Evolutionary conservation across 2,797 vertebrate genomes (phyloP).

Genomic region (Periparus ater): DNA sequence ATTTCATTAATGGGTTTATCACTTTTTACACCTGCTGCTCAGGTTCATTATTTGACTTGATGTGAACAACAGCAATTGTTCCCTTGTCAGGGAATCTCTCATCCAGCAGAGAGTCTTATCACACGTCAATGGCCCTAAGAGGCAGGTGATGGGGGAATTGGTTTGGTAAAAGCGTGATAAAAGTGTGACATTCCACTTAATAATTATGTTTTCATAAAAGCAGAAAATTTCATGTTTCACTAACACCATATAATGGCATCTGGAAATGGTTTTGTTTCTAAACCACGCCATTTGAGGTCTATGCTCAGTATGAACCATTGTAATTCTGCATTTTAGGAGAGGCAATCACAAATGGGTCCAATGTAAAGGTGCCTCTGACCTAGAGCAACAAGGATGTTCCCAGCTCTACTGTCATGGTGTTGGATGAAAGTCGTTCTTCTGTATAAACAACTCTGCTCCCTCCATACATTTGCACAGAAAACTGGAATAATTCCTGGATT

Average conservation of each 20-base stretch:
- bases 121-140: neutral
- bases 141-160: neutral
- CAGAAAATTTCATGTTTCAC: neutral
- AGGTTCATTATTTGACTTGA: slow-evolving; percentile 5
- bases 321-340: neutral
- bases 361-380: neutral
- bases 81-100: slow-evolving; percentile 13
- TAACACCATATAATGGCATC: neutral
- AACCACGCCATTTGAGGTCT: neutral
- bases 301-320: neutral
- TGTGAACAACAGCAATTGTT: slow-evolving; percentile 8
- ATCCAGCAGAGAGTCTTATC: neutral
- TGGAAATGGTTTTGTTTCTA: neutral
- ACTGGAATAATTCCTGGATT: neutral
- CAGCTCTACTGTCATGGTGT: neutral
- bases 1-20: neutral
- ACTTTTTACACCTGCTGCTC: neutral
- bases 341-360: neutral
- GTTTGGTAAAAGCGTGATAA: neutral
- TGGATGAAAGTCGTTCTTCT: neutral
- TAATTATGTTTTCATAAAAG: neutral
- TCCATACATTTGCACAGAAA: neutral
- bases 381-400: neutral
- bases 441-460: neutral
- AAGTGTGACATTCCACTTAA: slow-evolving; percentile 4